These are phyloP conservation scores for Polypterus senegalus DNA, from an alignment of 2,113 vertebrate species.

Conservation along the genomic window DNA sequence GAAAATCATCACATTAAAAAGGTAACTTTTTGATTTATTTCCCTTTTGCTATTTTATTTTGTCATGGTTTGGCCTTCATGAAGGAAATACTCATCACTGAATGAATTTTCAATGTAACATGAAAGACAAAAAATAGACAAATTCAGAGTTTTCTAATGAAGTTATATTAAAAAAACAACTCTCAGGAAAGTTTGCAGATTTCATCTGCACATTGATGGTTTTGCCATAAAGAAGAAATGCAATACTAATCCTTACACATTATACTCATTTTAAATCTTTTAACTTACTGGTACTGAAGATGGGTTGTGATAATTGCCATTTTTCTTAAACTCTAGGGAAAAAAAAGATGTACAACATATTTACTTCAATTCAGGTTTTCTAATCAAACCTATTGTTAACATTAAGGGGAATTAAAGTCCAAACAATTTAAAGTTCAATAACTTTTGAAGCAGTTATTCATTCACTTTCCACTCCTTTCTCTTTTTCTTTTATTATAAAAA, in stretches of 20 bases:
- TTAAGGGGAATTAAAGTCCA: too few relatives aligned
- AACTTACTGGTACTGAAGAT: conserved; percentile 97
- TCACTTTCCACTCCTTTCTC: too few relatives aligned
- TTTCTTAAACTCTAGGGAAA: conserved; percentile 84
- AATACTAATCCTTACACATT: background rate
- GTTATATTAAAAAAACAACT: background rate
- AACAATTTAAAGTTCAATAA: too few relatives aligned
- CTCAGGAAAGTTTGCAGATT: background rate
- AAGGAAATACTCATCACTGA: background rate
- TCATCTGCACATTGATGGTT: background rate
- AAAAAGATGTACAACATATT: conserved; percentile 15
- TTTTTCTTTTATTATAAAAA: too few relatives aligned
- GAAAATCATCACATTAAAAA: too few relatives aligned
- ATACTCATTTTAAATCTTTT: background rate
- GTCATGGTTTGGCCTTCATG: background rate
- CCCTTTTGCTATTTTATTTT: too few relatives aligned
- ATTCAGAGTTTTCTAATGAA: background rate
- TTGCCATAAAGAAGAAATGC: background rate
- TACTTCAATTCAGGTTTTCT: too few relatives aligned
- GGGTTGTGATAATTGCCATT: conserved; percentile 97
- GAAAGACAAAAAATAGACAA: background rate
- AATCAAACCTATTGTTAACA: too few relatives aligned
- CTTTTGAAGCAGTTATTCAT: too few relatives aligned
- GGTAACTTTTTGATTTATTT: too few relatives aligned
- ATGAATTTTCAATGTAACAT: background rate